Base-by-base conservation (phyloP, 2,797 vertebrate genomes). In the Hippocampus kuda region DNA sequence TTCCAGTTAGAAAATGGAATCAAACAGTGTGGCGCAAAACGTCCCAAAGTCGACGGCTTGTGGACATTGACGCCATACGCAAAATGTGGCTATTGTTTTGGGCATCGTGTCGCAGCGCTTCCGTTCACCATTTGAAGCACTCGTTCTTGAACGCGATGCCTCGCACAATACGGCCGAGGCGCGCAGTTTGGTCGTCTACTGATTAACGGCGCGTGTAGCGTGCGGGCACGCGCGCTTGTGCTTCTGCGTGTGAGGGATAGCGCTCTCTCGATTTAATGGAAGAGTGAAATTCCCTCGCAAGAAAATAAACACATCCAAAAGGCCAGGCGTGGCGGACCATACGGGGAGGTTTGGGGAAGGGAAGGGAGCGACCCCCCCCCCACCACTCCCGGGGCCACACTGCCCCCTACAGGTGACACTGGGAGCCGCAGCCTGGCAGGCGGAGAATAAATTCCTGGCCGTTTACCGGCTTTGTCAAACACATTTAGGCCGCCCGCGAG, bases 81-180 rank as follows among this genome's bases (percentile, higher is more conserved):
- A 90, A 89, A 91, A 92, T 86, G 89, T 85, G 75, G 5, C 62
- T 77, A 78, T 78, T 80, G 81, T 84, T 84, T 83, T 81, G 82
- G 85, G 83, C 83, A 84, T 85, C n/a, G n/a, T 48, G 27, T 22
- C 26, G 22, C 77, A 83, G 83, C 86, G 82, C 81, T 81, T 76
- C 69, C 88, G 81, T 86, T 89, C 84, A 88, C 83, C 85, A 89
- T 89, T 86, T 81, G 83, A 87, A 86, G 84, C 1, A 75, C 80
- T 90, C 84, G 78, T 88, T 86, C 84, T 78, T 88, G 86, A 88
- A 66, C 1, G 66, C 26, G 76, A 81, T 54, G 72, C 70, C 80
- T 78, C 67, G 3, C 77, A 44, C 85, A 85, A 38, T 51, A 85
- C 76, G 59, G 59, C 18, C 59, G 59, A 65, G 77, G 82, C 24